These are phyloP conservation scores for Trematocara marginatum DNA, from an alignment of 2,113 vertebrate species.

Conservation along the genomic window DNA sequence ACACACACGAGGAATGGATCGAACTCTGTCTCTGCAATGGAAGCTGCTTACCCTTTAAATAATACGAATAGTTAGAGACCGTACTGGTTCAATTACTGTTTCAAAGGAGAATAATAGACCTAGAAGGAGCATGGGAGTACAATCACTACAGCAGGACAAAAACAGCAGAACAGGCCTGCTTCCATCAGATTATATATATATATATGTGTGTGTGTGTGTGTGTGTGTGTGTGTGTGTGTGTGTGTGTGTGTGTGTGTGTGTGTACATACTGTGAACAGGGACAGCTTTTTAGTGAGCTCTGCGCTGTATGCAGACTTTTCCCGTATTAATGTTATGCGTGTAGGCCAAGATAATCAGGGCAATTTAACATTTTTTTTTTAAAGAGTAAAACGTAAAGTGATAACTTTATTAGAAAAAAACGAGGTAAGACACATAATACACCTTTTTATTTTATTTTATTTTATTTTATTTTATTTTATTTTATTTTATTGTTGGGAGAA, in stretches of 20 bases:
- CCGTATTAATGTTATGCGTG: neutral
- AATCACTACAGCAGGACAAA: neutral
- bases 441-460: no score
- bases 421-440: neutral
- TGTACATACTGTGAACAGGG: neutral
- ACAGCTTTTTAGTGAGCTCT: neutral
- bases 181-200: neutral
- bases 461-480: neutral
- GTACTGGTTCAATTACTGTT: neutral
- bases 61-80: neutral
- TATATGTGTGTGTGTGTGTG: no score
- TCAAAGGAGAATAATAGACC: neutral
- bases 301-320: neutral
- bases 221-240: no score
- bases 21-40: neutral
- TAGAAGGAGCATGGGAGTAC: neutral
- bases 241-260: neutral
- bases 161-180: neutral
- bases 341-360: neutral
- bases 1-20: neutral
- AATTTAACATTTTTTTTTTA: neutral
- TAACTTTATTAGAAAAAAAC: neutral
- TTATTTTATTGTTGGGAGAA: neutral
- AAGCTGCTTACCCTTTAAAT: neutral
- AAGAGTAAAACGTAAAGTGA: neutral